phyloP scores from a whole-genome alignment of 2,888 invertebrate species.

The Poecilobothrus nobilitatus region DNA sequence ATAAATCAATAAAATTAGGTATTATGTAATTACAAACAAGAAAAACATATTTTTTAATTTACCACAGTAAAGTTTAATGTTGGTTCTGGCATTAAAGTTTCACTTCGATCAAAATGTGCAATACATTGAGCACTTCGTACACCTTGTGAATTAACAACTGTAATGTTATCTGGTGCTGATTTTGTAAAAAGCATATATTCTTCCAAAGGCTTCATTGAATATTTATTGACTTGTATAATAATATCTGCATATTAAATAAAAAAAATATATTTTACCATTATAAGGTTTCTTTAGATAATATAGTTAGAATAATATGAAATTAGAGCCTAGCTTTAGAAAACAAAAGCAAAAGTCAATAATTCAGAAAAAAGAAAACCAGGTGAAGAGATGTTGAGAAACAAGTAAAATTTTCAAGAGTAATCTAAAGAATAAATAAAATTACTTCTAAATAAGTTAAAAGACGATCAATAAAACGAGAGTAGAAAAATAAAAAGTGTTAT shows the following conservation, averaged over 20 bases:
- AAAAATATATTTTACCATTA: too few species aligned
- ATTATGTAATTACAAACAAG: too few species aligned
- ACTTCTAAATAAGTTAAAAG: too few species aligned
- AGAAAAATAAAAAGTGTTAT: too few species aligned
- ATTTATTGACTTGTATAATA: conserved; percentile 72
- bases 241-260: conserved; percentile 54
- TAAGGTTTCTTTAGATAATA: too few species aligned
- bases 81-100: conserved; percentile 51
- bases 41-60: conserved; percentile 25
- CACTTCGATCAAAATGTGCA: conserved; percentile 60
- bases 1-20: background rate
- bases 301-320: background rate
- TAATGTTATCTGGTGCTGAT: conserved; percentile 71
- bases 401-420: too few species aligned
- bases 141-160: conserved; percentile 79
- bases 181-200: conserved; percentile 89
- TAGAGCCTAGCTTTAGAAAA: too few species aligned
- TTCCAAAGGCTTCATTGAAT: conserved; percentile 77
- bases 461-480: too few species aligned
- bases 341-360: too few species aligned
- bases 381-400: too few species aligned
- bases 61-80: conserved; percentile 54
- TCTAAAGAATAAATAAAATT: too few species aligned
- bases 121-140: conserved; percentile 81
- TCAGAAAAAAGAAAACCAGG: too few species aligned